These are phyloP conservation scores for Eueides isabella DNA, from an alignment of 1,140 invertebrate genomes.

Conservation along the genomic window DNA sequence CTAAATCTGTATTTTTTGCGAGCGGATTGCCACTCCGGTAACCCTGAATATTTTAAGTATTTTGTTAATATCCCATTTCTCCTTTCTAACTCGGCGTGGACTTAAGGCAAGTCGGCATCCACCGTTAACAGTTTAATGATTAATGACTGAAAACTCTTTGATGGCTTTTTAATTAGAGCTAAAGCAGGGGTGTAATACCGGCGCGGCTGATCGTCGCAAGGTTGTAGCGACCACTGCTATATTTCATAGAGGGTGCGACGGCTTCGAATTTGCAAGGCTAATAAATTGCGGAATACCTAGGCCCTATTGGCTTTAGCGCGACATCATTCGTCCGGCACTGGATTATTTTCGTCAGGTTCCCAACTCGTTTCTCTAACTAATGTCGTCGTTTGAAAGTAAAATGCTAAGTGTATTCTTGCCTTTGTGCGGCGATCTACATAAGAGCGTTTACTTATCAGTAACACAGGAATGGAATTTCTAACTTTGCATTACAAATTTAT, in stretches of 20 bases:
- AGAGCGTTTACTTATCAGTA: conserved; percentile 72
- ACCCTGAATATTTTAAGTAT: conserved; percentile 78
- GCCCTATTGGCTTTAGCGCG: conserved; percentile 73
- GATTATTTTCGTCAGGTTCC: conserved; percentile 63
- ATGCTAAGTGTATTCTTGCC: conserved; percentile 62
- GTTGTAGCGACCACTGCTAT: conserved; percentile 69
- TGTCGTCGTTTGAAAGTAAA: conserved; percentile 53
- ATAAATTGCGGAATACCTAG: conserved; percentile 79
- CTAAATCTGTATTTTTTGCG: conserved; percentile 66
- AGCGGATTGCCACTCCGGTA: conserved; percentile 73
- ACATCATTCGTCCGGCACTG: conserved; percentile 61
- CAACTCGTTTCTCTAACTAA: conserved; percentile 46
- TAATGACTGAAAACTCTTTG: conserved; percentile 82
- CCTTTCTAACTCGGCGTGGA: conserved; percentile 71
- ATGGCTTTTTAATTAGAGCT: conserved; percentile 82
- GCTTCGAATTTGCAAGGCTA: conserved; percentile 79
- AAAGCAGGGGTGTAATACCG: conserved; percentile 78
- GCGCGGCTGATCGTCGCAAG: conserved; percentile 56
- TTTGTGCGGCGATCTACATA: conserved; percentile 57
- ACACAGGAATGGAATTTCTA: conserved; percentile 76
- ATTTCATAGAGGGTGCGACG: conserved; percentile 74
- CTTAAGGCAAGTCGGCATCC: conserved; percentile 75
- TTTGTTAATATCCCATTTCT: conserved; percentile 77
- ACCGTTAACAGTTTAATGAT: conserved; percentile 81
- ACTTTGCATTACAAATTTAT: conserved; percentile 81